Base-by-base conservation (phyloP, 2,113 vertebrate species). In the Erythrolamprus reginae region DNA sequence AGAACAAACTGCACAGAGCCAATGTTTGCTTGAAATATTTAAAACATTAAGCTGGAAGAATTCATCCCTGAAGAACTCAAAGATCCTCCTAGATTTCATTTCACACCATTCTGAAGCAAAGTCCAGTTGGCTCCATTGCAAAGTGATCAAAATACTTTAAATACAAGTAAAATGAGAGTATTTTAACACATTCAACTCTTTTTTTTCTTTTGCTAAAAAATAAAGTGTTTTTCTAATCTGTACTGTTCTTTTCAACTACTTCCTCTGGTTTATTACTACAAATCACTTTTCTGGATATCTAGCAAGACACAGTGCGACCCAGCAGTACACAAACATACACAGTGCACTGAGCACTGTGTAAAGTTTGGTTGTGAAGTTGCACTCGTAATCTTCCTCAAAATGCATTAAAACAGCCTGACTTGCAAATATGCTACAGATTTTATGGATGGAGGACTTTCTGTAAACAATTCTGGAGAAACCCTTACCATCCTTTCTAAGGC, bases 221-320 rank as follows among this genome's bases (percentile, higher is more conserved):
- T 4, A 93, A 96, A 96, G 94, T 91, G 96, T 96, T 96, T 95
- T 96, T 95, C 93, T 96, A 96, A 96, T 94, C 89, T 94, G 90
- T 95, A 95, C 95, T 96, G 95, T 96, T 95, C 47, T 0, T 7
- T 92, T 92, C 92, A 95, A 90, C 56, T 91, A 93, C 91, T 94
- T 95, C 90, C 90, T 95, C 91, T 26, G 84, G 90, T 94, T 93
- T 93, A 93, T 86, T 96, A 92, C 94, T 96, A 93, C 94, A 94
- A 94, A 95, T 95, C 94, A 95, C 95, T 92, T 95, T 56, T 4
- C 92, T 93, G 94, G 94, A 91, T 94, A 87, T 94, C 94, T 96
- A 95, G 95, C 95, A 96, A 92, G 90, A 89, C 0, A 94, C 94
- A 93, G 93, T 0, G n/a, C 96, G 95, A 96, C 93, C 95, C 92